Evolutionary conservation across 1,140 invertebrate genomes (phyloP).

Genomic region (Trichonephila clavipes): DNA sequence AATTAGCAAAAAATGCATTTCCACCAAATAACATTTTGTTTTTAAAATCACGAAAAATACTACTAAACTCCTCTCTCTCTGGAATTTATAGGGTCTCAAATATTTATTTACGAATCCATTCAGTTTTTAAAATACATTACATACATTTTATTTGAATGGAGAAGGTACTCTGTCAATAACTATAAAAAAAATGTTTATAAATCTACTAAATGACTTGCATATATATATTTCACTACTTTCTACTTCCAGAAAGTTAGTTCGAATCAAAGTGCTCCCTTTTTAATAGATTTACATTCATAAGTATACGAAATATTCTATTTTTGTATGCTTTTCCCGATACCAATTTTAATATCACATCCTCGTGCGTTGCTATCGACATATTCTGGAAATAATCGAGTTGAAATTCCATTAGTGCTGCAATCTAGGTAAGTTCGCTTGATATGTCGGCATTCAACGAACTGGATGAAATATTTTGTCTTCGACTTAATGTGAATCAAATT

Average conservation of each 20-base stretch:
- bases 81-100: too few relatives aligned
- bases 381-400: constrained; percentile 59
- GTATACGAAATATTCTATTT: neutral
- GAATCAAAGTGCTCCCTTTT: neutral
- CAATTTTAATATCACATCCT: constrained; percentile 4
- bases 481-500: constrained; percentile 67
- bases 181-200: neutral
- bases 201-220: neutral
- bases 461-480: constrained; percentile 69
- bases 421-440: constrained; percentile 30
- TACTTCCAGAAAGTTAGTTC: neutral
- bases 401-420: constrained; percentile 56
- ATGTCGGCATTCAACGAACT: constrained; percentile 32
- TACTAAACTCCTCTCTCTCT: too few relatives aligned
- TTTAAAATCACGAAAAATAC: too few relatives aligned
- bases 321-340: neutral
- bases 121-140: too few relatives aligned
- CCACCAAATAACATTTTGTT: too few relatives aligned
- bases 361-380: constrained; percentile 52
- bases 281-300: neutral
- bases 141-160: too few relatives aligned
- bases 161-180: too few relatives aligned
- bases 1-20: too few relatives aligned
- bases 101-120: too few relatives aligned
- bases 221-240: neutral